These are phyloP conservation scores for Chlorospingus semifuscus DNA, from an alignment of 2,797 vertebrate genomes.

Conservation along the genomic window DNA sequence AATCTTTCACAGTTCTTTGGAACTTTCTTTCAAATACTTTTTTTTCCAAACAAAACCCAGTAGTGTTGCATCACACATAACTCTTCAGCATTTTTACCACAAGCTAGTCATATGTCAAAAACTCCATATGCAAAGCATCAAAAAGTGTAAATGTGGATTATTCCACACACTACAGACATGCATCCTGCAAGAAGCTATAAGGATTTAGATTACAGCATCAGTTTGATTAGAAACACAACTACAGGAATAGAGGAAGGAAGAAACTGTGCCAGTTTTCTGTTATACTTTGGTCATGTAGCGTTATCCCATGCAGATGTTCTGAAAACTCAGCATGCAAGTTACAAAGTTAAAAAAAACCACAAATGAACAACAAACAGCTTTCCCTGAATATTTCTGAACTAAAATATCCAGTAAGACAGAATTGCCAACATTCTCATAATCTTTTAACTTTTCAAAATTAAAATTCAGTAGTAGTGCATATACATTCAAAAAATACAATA, in stretches of 20 bases:
- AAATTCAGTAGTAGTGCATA: constrained; percentile 42
- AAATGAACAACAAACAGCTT: not conserved
- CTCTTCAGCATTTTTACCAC: not conserved
- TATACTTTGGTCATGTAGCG: constrained; percentile 2
- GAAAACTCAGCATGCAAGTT: constrained; percentile 6
- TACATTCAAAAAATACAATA: constrained; percentile 14
- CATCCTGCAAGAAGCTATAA: not conserved
- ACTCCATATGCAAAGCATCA: not conserved
- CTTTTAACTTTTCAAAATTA: constrained; percentile 3
- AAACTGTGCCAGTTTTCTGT: not conserved
- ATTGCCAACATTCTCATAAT: not conserved
- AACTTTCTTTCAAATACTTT: not conserved
- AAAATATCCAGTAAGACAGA: not conserved
- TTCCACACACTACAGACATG: not conserved
- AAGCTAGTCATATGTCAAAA: not conserved
- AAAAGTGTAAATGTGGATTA: not conserved
- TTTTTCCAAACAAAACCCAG: not conserved
- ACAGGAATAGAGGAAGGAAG: not conserved
- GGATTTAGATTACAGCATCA: not conserved
- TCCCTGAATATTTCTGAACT: constrained; percentile 1
- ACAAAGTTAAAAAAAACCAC: not conserved
- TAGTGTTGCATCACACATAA: not conserved
- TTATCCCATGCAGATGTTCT: constrained; percentile 18
- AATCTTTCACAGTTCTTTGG: not conserved
- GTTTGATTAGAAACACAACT: constrained; percentile 24